A percentile compares a stretch with the other conserved stretches of the same genome.
Evolutionary conservation across 2,113 vertebrate species (phyloP).

Genomic region (Plecturocebus donacophilus): DNA sequence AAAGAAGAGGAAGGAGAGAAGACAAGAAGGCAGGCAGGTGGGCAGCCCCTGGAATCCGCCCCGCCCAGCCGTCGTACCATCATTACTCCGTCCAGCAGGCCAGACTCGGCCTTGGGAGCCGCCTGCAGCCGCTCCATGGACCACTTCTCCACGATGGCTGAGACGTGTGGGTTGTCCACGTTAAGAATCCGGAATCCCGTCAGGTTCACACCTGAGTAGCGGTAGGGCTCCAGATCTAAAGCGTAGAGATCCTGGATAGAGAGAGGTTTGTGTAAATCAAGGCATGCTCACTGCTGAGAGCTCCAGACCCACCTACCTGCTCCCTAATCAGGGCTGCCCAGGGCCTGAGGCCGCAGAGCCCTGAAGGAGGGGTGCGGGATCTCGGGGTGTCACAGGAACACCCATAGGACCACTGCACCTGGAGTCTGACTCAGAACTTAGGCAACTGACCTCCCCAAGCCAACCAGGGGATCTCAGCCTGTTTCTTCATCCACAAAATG

Average conservation of each 20-base stretch:
- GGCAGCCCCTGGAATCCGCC: fast-evolving
- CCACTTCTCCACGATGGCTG: slow-evolving; percentile 97
- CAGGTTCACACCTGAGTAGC: slow-evolving; percentile 98
- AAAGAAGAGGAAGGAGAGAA: fast-evolving
- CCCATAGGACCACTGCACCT: no score
- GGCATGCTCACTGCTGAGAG: not conserved
- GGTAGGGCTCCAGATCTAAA: slow-evolving; percentile 97
- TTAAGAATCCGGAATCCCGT: slow-evolving; percentile 99
- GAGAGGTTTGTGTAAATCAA: slow-evolving; percentile 58
- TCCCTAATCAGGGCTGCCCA: not conserved
- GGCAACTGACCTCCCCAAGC: fast-evolving
- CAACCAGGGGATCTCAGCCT: not conserved
- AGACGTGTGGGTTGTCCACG: slow-evolving; percentile 96
- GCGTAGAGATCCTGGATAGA: slow-evolving; percentile 95
- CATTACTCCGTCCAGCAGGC: slow-evolving; percentile 96
- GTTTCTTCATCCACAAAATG: slow-evolving; percentile 48
- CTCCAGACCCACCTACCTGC: not conserved
- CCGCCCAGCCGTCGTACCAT: slow-evolving; percentile 87
- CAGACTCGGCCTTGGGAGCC: slow-evolving; percentile 91
- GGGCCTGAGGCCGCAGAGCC: not conserved
- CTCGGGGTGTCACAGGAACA: fast-evolving
- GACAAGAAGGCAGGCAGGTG: no score
- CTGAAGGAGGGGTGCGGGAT: not conserved
- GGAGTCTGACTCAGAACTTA: not conserved
- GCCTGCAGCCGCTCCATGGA: slow-evolving; percentile 95